Conservation (phyloP, 2,888 invertebrate species). For the Calliscelio sp. region DNA sequence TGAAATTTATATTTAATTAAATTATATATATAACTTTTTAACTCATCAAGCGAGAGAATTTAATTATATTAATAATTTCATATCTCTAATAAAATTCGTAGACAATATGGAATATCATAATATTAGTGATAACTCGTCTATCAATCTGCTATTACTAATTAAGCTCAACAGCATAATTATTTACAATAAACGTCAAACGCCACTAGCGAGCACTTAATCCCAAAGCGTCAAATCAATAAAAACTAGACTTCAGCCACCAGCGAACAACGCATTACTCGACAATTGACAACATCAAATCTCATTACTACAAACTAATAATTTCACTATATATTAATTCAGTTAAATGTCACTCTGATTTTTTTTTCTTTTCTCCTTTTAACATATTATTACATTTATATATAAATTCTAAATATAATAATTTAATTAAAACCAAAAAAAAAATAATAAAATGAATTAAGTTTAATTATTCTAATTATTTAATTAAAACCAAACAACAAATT, state of each 20-base stretch:
- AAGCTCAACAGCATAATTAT: conserved; percentile 22
- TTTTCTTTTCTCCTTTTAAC: too few species aligned
- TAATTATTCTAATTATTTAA: too few species aligned
- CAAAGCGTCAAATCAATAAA: conserved; percentile 37
- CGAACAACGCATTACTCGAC: not conserved
- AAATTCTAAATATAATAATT: too few species aligned
- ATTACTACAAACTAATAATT: conserved; percentile 11
- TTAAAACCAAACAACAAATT: too few species aligned
- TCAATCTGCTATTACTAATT: conserved; percentile 21
- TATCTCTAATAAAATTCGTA: too few species aligned
- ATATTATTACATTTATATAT: too few species aligned
- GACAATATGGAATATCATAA: not conserved
- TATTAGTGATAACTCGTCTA: conserved; percentile 25
- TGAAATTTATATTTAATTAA: too few species aligned
- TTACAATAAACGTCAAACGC: conserved; percentile 35
- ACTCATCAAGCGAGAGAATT: too few species aligned
- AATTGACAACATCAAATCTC: conserved; percentile 7
- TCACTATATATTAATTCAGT: not conserved
- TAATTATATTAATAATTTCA: not conserved
- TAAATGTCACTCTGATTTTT: too few species aligned
- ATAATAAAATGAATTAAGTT: too few species aligned
- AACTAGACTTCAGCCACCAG: not conserved
- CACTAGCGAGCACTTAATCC: conserved; percentile 18
- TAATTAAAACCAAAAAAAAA: too few species aligned
- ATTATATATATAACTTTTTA: too few species aligned